phyloP scores from a whole-genome alignment of 2,888 invertebrate species.

The Pilophorus perplexus region DNA sequence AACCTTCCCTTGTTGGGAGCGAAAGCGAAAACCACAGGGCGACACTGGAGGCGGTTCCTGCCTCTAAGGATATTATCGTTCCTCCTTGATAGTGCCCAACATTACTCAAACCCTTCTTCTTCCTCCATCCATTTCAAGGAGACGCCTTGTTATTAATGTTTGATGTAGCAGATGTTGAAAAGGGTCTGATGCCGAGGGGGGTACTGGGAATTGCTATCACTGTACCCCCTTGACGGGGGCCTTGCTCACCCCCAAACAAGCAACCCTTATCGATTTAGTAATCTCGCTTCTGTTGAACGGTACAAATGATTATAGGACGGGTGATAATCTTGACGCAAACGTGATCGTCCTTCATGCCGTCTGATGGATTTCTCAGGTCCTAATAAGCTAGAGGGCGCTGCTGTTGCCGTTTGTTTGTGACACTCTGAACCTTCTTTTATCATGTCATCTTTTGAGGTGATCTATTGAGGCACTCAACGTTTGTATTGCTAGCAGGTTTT shows the following conservation, averaged over 20 bases:
- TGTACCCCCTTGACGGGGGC: no score
- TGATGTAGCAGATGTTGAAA: slow-evolving; percentile 23
- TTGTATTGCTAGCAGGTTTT: no score
- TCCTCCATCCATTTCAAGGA: background rate
- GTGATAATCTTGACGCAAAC: slow-evolving; percentile 8
- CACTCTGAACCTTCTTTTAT: no score
- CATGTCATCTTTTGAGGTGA: no score
- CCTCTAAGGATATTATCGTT: slow-evolving; percentile 18
- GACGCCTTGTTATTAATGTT: slow-evolving; percentile 17
- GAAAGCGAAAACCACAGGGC: background rate
- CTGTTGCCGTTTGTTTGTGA: no score
- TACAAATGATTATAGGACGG: slow-evolving; percentile 19
- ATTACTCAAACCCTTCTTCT: slow-evolving; percentile 2
- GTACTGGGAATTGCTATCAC: no score
- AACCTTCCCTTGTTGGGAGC: no score
- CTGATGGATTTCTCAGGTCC: background rate
- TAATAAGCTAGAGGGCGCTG: no score
- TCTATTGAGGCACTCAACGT: no score
- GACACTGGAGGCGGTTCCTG: background rate
- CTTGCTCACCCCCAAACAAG: background rate
- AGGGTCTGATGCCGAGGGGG: slow-evolving; percentile 4
- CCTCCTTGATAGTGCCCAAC: slow-evolving; percentile 13
- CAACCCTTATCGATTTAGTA: slow-evolving; percentile 8
- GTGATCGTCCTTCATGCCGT: background rate
- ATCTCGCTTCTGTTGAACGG: background rate